Percentiles rank a stretch among this genome's conserved stretches.
Conservation (phyloP, 1,140 invertebrate genomes). For the Muscidifurax raptorellus region DNA sequence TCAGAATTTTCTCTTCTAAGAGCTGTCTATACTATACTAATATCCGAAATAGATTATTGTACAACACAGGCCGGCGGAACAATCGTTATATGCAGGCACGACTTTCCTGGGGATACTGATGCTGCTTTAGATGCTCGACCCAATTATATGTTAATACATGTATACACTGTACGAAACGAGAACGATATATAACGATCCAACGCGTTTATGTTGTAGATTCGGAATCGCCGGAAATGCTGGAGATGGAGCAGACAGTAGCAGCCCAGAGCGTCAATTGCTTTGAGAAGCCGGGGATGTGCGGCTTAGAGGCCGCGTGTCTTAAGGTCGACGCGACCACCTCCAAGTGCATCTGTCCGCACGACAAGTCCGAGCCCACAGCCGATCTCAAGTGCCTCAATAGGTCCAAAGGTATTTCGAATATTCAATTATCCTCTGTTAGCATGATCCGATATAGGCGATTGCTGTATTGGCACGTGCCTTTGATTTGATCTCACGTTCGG, state of each 20-base stretch:
- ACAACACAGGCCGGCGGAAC: neutral
- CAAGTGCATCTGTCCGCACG: conserved; percentile 81
- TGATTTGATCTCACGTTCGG: neutral
- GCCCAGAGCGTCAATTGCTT: conserved; percentile 64
- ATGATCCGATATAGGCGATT: no score
- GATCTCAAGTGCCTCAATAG: conserved; percentile 81
- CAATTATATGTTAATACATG: no score
- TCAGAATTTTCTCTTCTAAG: neutral
- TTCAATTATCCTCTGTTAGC: neutral
- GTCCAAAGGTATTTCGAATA: neutral
- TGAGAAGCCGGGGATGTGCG: conserved; percentile 75
- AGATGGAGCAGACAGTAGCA: conserved; percentile 41
- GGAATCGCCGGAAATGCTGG: conserved; percentile 50
- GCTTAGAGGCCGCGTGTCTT: conserved; percentile 79
- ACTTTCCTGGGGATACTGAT: neutral
- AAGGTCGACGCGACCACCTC: conserved; percentile 71
- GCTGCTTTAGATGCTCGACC: neutral
- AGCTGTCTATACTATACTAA: no score
- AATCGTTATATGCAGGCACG: neutral
- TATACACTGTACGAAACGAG: no score
- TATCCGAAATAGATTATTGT: neutral
- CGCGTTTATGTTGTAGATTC: neutral
- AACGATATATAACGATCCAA: neutral
- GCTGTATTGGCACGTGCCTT: no score
- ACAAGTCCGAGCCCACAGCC: conserved; percentile 77